Evolutionary conservation across 2,113 vertebrate genomes (phyloP), one percentile per base, ranked within the genome.

Genomic region (Hiodon alosoides): DNA sequence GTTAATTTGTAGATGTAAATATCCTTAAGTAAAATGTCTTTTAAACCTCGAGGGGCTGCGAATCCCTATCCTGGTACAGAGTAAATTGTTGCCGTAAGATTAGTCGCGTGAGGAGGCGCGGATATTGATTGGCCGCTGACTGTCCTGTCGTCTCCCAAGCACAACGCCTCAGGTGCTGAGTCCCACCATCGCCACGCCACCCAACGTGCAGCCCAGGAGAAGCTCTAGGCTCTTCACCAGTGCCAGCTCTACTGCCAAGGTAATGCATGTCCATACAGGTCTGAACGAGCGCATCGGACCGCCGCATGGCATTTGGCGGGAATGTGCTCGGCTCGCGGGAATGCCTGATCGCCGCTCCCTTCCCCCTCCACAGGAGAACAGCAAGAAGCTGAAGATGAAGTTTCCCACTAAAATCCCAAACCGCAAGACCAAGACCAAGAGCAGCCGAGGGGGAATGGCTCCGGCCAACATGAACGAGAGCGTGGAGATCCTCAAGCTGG

Each of bases 371-470:
- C 84, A 99, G 97, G 97, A 98, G 83, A 99, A 98, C 83, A 99
- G 96, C 81, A 99, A 99, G 91, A 99, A 99, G 85, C 84, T 98
- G 82, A 99, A 99, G 93, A 98, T 98, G 97, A 99, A 99, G 91
- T 99, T 98, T 87, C 96, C 97, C 3, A 95, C 97, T 5, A 99
- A 99, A 91, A 98, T 98, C 76, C 95, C 96, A 48, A 98, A 98
- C 86, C 92, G 97, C 75, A 99, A 98, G 90, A 98, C 95, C 8
- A 99, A 99, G 89, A 96, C 94, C 84, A 98, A 98, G 93, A 93
- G 92, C 9, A 94, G 92, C 59, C 98, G 98, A 87, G 94, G 94
- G 71, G 92, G 95, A 72, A 95, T 96, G 85, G 93, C 91, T 69
- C 91, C 94, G 76, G 91, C 94, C 83, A 98, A 95, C 84, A 90